Evolutionary conservation across 2,888 invertebrate species (phyloP).

Genomic region (Cybosia mesomella): DNA sequence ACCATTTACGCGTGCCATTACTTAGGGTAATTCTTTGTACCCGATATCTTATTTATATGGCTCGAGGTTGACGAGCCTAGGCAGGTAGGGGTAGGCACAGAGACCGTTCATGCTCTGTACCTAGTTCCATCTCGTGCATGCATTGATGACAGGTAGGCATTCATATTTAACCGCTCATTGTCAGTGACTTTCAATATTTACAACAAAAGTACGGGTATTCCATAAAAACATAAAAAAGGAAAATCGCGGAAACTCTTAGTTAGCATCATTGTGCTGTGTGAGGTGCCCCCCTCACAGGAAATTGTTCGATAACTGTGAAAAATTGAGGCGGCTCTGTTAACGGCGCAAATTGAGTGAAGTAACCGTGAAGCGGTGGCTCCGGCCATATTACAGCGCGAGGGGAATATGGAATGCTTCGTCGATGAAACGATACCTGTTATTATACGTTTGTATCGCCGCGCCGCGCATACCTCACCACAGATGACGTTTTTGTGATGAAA

Average conservation of each 20-base stretch:
- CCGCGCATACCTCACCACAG: conserved; percentile 48
- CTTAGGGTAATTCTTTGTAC: conserved; percentile 51
- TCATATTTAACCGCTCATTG: neutral
- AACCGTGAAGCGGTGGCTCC: conserved; percentile 45
- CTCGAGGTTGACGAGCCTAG: conserved; percentile 37
- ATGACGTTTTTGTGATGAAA: conserved; percentile 15
- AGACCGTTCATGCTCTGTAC: neutral
- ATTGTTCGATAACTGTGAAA: conserved; percentile 83
- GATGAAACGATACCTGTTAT: conserved; percentile 53
- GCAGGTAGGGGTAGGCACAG: neutral
- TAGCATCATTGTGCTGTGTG: conserved; percentile 68
- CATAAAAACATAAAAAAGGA: conserved; percentile 48
- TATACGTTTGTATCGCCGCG: conserved; percentile 43
- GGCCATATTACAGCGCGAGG: conserved; percentile 43
- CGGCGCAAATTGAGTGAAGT: conserved; percentile 82
- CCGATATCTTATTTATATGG: conserved; percentile 60
- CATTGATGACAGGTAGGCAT: neutral
- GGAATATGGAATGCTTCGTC: conserved; percentile 46
- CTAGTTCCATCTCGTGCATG: neutral
- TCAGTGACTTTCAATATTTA: too few relatives aligned
- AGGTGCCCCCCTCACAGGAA: conserved; percentile 50
- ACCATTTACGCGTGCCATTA: conserved; percentile 59
- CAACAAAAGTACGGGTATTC: neutral
- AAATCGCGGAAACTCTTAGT: conserved; percentile 70
- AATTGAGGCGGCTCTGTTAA: conserved; percentile 75